phyloP scores from a whole-genome alignment of 2,113 vertebrate species.

The Aspidoscelis tigris region DNA sequence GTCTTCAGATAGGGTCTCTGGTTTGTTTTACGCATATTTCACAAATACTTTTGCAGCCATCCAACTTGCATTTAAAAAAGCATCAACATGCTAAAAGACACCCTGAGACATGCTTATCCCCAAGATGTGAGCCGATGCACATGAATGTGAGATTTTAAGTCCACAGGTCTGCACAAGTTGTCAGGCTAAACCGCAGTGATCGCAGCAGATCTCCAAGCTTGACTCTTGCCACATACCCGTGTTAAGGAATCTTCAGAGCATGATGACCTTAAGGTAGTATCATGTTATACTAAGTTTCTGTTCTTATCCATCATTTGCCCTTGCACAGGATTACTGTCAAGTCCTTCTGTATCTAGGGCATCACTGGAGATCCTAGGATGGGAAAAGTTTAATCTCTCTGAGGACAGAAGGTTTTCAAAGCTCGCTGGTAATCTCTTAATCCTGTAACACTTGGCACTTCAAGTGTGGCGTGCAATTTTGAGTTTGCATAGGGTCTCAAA shows the following conservation, averaged over 20 bases:
- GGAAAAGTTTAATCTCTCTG: constrained; percentile 3
- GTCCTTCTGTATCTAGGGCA: constrained; percentile 16
- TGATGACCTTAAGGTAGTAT: not conserved
- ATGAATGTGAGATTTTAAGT: not conserved
- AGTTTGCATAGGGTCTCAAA: not conserved
- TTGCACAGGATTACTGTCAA: not conserved
- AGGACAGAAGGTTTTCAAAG: constrained; percentile 15
- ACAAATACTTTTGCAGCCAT: not conserved
- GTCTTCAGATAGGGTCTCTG: not conserved
- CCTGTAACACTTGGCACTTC: constrained; percentile 8
- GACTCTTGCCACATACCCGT: too few species aligned
- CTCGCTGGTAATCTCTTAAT: constrained; percentile 21
- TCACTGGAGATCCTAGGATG: not conserved
- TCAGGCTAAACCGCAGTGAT: not conserved
- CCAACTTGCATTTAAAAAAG: not conserved
- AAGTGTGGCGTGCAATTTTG: not conserved
- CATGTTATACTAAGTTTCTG: not conserved
- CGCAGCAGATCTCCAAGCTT: not conserved
- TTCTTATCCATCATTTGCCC: not conserved
- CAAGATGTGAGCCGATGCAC: not conserved
- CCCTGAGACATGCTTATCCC: not conserved
- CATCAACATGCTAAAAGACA: too few species aligned
- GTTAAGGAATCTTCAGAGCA: not conserved
- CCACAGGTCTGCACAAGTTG: not conserved
- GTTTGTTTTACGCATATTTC: not conserved